These are phyloP conservation scores for Branchellion lobata DNA, from an alignment of 2,888 invertebrate species.

Conservation along the genomic window DNA sequence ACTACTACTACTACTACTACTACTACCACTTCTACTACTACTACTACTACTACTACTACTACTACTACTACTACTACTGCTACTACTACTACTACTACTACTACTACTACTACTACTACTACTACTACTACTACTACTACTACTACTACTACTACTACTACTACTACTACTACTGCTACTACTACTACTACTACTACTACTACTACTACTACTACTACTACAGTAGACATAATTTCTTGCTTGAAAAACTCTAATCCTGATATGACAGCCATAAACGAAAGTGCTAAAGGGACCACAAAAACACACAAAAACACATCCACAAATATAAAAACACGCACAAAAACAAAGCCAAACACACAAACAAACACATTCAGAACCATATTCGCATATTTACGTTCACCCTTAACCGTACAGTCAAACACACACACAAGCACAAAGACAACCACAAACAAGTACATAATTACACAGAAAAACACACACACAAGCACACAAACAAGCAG, in stretches of 20 bases:
- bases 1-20: conserved; percentile 19
- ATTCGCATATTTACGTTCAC: too few species aligned
- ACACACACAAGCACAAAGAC: too few species aligned
- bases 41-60: conserved; percentile 22
- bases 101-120: conserved; percentile 35
- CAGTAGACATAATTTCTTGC: neutral
- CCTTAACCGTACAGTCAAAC: too few species aligned
- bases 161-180: conserved; percentile 25
- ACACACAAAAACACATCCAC: too few species aligned
- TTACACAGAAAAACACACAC: neutral
- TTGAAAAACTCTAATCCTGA: neutral
- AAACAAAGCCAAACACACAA: too few species aligned
- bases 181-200: conserved; percentile 28
- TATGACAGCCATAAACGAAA: neutral
- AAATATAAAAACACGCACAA: too few species aligned
- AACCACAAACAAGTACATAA: neutral
- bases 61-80: conserved; percentile 27
- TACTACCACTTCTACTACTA: conserved; percentile 17
- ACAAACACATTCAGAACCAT: too few species aligned
- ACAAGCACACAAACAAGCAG: neutral
- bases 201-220: neutral
- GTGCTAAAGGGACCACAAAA: neutral
- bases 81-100: conserved; percentile 33
- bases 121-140: conserved; percentile 35
- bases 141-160: conserved; percentile 33